Evolutionary conservation across 2,113 vertebrate species (phyloP), one percentile per base, ranked within the genome.

Genomic region (Lepus europaeus): DNA sequence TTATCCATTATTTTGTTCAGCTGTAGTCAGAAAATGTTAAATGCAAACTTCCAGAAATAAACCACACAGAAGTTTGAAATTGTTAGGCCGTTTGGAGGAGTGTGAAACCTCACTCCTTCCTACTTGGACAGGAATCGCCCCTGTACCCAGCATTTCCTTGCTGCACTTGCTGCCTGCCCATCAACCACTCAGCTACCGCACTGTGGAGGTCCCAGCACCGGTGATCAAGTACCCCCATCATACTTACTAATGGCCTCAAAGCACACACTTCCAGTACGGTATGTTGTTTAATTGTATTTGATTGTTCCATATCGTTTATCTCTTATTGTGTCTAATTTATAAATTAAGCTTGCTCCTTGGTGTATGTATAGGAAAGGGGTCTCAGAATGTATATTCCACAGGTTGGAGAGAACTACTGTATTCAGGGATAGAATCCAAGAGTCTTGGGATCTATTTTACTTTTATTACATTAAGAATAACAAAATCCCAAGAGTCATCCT

Each of bases 401-500:
- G 17, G 8, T 74, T 33, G 27, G 68, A 91, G 39, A 23, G 23
- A 64, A 63, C 56, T 53, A 14, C 22, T 77, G 4, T 87, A 14
- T 88, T 96, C 61, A 86, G 27, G 76, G 22, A 66, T 56, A 87
- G 9, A 91, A 39, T 66, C 66, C 22, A 59, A 59, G 56, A 16
- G 53, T 76, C 49, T 79, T 23, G 39, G 17, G 29, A 49, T 39
- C n/a, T 92, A 78, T 49, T 85, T 93, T 63, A 73, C 45, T 19
- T 95, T 73, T 91, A 49, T 68, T 77, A 89, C 16, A 73, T 3
- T 85, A n/a, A 87, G 72, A 70, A 81, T 79, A 74, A 95, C 22
- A 94, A 92, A 93, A 87, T 79, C n/a, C 22, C 11, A 64, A 87
- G 66, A 85, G 33, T 80, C 66, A 88, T 89, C 45, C n/a, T 74